phyloP scores from a whole-genome alignment of 37 sponge, comb jelly and placozoan species.

The Chondrilla cf. caribensis region DNA sequence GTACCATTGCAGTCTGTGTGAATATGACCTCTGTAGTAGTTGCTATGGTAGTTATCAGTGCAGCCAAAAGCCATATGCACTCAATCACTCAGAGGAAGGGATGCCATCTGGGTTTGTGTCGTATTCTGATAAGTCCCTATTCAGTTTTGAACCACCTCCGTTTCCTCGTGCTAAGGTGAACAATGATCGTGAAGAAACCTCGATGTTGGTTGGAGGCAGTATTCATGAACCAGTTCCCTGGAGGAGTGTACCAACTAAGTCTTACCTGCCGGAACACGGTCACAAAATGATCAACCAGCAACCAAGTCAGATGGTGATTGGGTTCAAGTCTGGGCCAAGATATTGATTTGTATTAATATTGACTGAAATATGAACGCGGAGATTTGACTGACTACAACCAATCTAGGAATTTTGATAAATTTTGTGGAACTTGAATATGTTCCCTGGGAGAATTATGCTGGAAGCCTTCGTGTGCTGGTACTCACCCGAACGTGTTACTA shows the following conservation, averaged over 20 bases:
- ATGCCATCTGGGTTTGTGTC: background rate
- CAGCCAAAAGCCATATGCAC: background rate
- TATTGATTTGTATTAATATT: background rate
- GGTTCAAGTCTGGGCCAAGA: slow-evolving; percentile 10
- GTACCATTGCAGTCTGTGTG: slow-evolving; percentile 62
- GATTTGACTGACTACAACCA: background rate
- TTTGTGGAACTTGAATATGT: no score
- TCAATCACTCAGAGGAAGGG: background rate
- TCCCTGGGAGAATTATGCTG: no score
- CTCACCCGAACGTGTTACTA: background rate
- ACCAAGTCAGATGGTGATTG: slow-evolving; percentile 15
- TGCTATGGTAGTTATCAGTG: slow-evolving; percentile 28
- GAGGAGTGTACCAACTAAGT: background rate
- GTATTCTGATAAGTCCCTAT: background rate
- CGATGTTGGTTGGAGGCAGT: slow-evolving; percentile 9
- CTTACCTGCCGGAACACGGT: slow-evolving; percentile 5
- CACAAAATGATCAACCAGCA: slow-evolving; percentile 12
- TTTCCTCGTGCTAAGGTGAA: background rate
- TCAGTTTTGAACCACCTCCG: background rate
- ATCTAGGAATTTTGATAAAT: background rate
- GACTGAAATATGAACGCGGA: background rate
- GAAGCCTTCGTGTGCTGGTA: no score
- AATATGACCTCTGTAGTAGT: slow-evolving; percentile 48
- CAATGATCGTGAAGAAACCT: background rate
- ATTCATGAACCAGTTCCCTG: background rate